Evolutionary conservation across 1,140 invertebrate species (phyloP).

Genomic region (Drosophila willistoni): DNA sequence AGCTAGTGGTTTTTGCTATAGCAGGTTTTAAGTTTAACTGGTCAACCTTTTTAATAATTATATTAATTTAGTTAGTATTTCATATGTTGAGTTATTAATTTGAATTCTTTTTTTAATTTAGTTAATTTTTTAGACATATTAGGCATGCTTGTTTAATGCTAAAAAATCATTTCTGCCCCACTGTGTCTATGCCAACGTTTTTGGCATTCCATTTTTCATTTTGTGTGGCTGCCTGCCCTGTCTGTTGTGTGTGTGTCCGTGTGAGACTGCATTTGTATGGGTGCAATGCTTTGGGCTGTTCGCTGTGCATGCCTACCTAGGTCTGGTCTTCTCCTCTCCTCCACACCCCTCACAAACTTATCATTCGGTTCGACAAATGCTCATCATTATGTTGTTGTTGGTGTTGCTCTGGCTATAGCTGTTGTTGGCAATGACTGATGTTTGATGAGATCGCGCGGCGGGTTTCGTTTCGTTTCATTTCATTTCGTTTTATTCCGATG

Average conservation of each 20-base stretch:
- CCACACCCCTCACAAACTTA: conserved; percentile 4
- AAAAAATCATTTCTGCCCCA: conserved; percentile 24
- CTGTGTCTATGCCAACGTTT: conserved; percentile 51
- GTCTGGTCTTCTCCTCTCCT: neutral
- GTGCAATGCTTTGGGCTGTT: conserved; percentile 61
- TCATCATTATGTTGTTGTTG: conserved; percentile 53
- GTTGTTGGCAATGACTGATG: conserved; percentile 51
- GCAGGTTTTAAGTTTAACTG: too few relatives aligned
- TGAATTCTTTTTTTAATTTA: too few relatives aligned
- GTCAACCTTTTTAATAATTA: neutral
- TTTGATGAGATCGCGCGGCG: conserved; percentile 26
- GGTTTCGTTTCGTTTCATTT: conserved; percentile 36
- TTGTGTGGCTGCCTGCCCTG: conserved; percentile 49
- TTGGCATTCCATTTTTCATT: conserved; percentile 77
- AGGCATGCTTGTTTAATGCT: neutral
- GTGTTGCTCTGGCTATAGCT: conserved; percentile 14
- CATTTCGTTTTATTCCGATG: conserved; percentile 33
- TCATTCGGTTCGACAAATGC: conserved; percentile 32
- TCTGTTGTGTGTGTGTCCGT: conserved; percentile 5
- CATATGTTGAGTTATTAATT: neutral
- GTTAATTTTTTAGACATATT: too few relatives aligned
- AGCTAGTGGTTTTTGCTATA: too few relatives aligned
- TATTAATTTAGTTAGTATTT: neutral
- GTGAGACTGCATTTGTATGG: conserved; percentile 36
- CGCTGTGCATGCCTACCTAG: conserved; percentile 4